Conservation (phyloP, 2,888 invertebrate genomes). For the Heliconius ethilla region DNA sequence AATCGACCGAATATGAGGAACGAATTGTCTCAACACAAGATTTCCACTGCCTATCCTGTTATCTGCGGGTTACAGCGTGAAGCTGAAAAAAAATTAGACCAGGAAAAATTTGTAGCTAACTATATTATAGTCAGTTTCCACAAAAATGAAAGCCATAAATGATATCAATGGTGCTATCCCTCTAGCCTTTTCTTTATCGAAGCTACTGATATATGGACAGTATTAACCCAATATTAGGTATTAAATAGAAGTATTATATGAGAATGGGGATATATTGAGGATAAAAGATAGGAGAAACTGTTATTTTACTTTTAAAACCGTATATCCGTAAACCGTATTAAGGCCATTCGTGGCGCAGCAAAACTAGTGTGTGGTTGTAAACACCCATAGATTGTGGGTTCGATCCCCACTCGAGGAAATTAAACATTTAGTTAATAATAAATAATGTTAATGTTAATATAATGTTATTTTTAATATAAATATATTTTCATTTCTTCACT, state of each 20-base stretch:
- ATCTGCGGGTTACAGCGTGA: neutral
- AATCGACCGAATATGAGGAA: no score
- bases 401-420: no score
- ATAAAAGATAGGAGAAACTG: neutral
- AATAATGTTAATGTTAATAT: no score
- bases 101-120: neutral
- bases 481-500: neutral
- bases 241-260: slow-evolving; percentile 50
- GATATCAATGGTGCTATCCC: slow-evolving; percentile 25
- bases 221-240: slow-evolving; percentile 63
- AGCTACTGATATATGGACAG: slow-evolving; percentile 55
- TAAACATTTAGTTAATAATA: no score
- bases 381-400: no score
- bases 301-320: neutral
- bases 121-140: neutral
- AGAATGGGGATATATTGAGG: slow-evolving; percentile 27
- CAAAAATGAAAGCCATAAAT: slow-evolving; percentile 27
- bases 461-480: no score
- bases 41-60: no score
- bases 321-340: neutral
- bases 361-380: no score
- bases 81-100: neutral
- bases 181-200: slow-evolving; percentile 58
- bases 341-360: no score
- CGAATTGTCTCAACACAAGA: no score